Conservation (phyloP, 2,797 vertebrate genomes). For the Pseudomugil gertrudae region DNA sequence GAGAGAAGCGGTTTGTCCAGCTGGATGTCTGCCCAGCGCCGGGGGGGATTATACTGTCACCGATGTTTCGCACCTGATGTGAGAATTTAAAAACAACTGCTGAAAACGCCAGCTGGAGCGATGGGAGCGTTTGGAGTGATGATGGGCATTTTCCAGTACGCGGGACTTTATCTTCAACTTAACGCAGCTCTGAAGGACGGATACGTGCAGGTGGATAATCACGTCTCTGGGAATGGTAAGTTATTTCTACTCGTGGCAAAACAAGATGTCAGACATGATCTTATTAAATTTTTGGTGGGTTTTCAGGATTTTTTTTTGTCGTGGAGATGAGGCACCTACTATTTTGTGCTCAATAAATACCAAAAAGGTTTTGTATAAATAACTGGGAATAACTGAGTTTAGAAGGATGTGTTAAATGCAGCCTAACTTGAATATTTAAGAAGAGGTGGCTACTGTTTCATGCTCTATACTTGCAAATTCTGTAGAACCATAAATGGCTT, state of each 20-base stretch:
- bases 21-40: constrained; percentile 44
- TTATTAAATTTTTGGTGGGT: constrained; percentile 41
- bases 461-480: not conserved
- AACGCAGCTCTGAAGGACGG: constrained; percentile 79
- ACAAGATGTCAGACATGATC: not conserved
- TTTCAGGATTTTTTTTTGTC: constrained; percentile 13
- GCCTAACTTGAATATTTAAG: not conserved
- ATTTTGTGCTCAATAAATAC: not conserved
- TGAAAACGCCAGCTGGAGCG: constrained; percentile 59
- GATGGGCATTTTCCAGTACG: constrained; percentile 85
- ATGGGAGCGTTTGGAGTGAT: constrained; percentile 84
- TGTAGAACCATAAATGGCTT: not conserved
- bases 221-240: constrained; percentile 87
- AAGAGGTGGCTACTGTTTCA: not conserved
- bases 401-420: not conserved
- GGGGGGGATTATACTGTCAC: constrained; percentile 38
- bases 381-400: not conserved
- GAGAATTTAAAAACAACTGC: constrained; percentile 62
- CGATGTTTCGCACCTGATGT: constrained; percentile 69
- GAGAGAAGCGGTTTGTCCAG: constrained; percentile 28
- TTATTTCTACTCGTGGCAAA: constrained; percentile 5
- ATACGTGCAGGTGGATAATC: constrained; percentile 82
- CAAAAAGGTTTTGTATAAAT: not conserved
- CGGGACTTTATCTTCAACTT: constrained; percentile 90
- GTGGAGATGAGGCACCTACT: not conserved